Percentiles rank a stretch among this genome's conserved stretches.
Evolutionary conservation across 2,888 invertebrate species (phyloP).

Genomic region (Scaptomyza reducta): DNA sequence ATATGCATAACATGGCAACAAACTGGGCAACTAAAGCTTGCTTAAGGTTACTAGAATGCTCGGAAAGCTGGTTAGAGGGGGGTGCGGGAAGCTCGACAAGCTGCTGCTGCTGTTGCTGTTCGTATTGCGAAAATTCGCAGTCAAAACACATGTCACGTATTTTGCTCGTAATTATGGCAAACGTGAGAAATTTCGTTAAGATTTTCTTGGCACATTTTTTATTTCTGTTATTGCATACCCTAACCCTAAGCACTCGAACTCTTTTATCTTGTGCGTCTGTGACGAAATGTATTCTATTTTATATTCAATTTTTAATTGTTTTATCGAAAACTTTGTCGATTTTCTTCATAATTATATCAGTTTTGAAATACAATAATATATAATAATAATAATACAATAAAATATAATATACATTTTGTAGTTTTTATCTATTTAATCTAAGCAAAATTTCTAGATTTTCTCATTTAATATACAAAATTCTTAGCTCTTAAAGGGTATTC

Average conservation of each 20-base stretch:
- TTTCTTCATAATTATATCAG: no score
- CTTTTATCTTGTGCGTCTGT: background rate
- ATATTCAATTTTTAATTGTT: no score
- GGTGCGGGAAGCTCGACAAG: conserved; percentile 33
- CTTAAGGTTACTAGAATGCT: conserved; percentile 10
- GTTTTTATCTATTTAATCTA: no score
- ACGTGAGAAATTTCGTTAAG: conserved; percentile 81
- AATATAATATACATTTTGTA: no score
- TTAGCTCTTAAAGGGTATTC: background rate
- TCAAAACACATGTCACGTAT: conserved; percentile 80
- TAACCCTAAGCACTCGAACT: conserved; percentile 9
- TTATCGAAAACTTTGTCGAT: no score
- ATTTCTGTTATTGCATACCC: conserved; percentile 35
- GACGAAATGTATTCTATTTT: background rate
- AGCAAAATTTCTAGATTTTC: no score
- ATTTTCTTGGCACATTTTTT: conserved; percentile 73
- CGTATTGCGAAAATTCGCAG: conserved; percentile 57
- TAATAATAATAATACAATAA: no score
- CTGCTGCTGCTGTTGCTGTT: conserved; percentile 21
- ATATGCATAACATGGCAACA: conserved; percentile 5
- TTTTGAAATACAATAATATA: no score
- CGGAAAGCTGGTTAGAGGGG: no score
- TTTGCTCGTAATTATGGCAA: conserved; percentile 80
- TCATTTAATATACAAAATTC: no score
- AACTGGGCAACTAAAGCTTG: conserved; percentile 4